These are phyloP conservation scores for Arge pagana DNA, from an alignment of 2,888 invertebrate genomes.

Conservation along the genomic window DNA sequence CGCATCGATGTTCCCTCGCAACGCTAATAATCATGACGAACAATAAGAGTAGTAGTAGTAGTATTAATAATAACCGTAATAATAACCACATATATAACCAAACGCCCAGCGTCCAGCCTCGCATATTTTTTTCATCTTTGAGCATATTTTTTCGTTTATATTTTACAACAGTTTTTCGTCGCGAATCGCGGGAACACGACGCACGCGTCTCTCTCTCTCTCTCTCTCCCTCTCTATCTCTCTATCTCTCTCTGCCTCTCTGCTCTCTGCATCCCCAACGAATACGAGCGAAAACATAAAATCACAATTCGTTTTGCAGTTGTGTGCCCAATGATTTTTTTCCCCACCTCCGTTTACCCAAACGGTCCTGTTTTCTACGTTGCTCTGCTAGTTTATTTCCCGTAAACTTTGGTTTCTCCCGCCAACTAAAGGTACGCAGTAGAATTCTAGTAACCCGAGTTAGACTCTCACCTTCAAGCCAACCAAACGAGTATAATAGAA, in stretches of 20 bases:
- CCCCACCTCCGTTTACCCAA: too few relatives aligned
- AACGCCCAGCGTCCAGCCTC: conserved; percentile 40
- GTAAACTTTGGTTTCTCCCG: conserved; percentile 35
- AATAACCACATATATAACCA: too few relatives aligned
- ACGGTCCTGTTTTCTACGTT: too few relatives aligned
- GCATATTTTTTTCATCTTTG: conserved; percentile 1
- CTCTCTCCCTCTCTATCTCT: too few relatives aligned
- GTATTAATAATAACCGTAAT: conserved; percentile 3
- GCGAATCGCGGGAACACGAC: not conserved
- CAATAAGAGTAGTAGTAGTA: too few relatives aligned
- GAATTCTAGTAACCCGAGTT: conserved; percentile 59
- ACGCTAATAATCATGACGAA: too few relatives aligned
- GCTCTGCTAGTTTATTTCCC: conserved; percentile 1
- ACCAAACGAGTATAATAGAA: conserved; percentile 58
- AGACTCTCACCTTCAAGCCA: conserved; percentile 59
- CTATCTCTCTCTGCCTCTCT: not conserved
- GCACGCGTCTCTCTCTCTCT: conserved; percentile 3
- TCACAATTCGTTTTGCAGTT: too few relatives aligned
- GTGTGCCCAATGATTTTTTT: too few relatives aligned
- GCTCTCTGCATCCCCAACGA: not conserved
- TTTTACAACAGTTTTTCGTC: not conserved
- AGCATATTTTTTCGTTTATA: not conserved
- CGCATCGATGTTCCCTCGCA: too few relatives aligned
- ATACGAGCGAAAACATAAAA: not conserved
- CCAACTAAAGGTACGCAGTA: conserved; percentile 58